Evolutionary conservation across 2,888 invertebrate genomes (phyloP), one percentile per base, ranked within the genome.

Genomic region (Napeogenes sylphis): DNA sequence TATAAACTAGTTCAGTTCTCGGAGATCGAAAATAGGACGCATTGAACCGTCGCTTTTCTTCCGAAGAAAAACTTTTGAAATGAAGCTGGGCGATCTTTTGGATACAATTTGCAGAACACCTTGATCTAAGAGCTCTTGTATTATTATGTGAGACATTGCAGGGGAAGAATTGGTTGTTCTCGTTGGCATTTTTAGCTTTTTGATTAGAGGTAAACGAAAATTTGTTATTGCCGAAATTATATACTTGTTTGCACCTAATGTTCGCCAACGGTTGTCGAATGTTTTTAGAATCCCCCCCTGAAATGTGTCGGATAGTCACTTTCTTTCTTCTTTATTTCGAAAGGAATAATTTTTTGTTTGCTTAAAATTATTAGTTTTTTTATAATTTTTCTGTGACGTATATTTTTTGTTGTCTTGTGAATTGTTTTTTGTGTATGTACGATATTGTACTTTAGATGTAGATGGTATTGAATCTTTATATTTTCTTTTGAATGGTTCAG

Each of bases 21-120:
- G 59, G 10, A 70, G 65, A 55, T 73, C 70, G 70, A 73, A 69
- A 10, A 72, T 60, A 71, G 73, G 72, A 0, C 71, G 57, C 4
- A 68, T 10, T 3, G 66, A 62, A 4, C 73, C 71, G 60, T 71
- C 72, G 56, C 63, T 8, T 55, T 73, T 73, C 35, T 62, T 65
- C 42, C 69, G 55, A 13, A 72, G 38, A 54, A 72, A 73, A 59
- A 73, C 68, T 5, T 64, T 66, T 10, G 67, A 70, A 14, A 65
- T 38, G 14, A 64, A 68, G 14, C 68, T 57, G 14, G 68, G 55
- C n/a, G 58, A 46, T 38, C 47, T 6, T 13, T n/a, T 6, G 10
- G 10, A 0, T 12, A 64, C 59, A 4, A n/a, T 45, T 57, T 67
- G 63, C 21, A 69, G 30, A 3, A 67, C 58, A 5, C 30, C n/a